Base-by-base conservation (phyloP, 2,888 invertebrate genomes). In the Ophraella communa region DNA sequence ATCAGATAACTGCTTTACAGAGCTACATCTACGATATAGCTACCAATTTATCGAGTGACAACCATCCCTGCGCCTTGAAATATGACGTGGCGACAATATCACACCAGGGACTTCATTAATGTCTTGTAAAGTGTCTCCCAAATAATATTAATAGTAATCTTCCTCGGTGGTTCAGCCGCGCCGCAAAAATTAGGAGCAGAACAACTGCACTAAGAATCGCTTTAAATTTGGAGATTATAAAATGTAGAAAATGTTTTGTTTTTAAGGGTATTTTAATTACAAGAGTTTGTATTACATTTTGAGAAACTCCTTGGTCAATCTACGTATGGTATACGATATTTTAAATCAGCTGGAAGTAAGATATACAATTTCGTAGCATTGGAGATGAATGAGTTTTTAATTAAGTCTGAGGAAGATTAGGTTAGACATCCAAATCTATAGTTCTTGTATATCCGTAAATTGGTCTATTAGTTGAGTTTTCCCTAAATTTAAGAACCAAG, bases 21-120 rank as follows among this genome's bases (percentile, higher is more conserved):
- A 68, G 69, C 68, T 52, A 52, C 42, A 71, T 71, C 72, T 66
- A 33, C 53, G 65, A 69, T 67, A 64, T 70, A 51, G 67, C 67
- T 75, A 78, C 77, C 80, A 80, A 80, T 80, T 80, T 80, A 80
- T 80, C 77, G 76, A 74, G 75, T 77, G 78, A 78, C 78, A 74
- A 72, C 74, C 71, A 65, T 70, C 78, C 79, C 80, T 78, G 67
- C 54, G 35, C 74, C 68, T 73, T 81, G 80, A 81, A 81, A 81
- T 81, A 82, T 81, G 81, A 81, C 81, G 79, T 80, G 80, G 77
- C 80, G 79, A 80, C 81, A 81, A 83, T 82, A 80, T 81, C 78
- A 81, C 82, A 79, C 83, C 67, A 75, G 82, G 82, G 83, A 83
- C 83, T 80, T 83, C 83, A 83, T 83, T 83, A 83, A 83, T 82